Percentiles rank a stretch among this genome's conserved stretches.
These are phyloP conservation scores for Drosophila percnosoma DNA, from an alignment of 2,888 invertebrate species.

Conservation along the genomic window DNA sequence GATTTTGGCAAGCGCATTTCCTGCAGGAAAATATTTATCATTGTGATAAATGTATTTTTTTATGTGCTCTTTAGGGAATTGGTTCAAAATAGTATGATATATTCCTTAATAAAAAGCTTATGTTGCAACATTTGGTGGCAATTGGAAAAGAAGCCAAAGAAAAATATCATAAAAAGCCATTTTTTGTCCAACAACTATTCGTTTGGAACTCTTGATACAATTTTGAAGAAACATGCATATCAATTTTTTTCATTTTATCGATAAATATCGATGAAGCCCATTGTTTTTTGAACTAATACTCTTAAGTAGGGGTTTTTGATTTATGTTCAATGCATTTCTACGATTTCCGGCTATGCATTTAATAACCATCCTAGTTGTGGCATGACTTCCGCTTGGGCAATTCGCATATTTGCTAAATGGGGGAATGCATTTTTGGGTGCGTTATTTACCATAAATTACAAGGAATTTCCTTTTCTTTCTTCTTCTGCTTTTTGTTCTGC, in stretches of 20 bases:
- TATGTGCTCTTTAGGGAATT: neutral
- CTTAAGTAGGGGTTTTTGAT: neutral
- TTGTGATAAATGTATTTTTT: neutral
- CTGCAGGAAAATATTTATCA: constrained; percentile 14
- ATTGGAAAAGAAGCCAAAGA: too few relatives aligned
- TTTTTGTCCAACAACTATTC: too few relatives aligned
- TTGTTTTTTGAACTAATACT: neutral
- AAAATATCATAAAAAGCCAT: too few relatives aligned
- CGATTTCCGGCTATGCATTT: constrained; percentile 23
- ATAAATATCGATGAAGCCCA: neutral
- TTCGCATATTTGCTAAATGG: constrained; percentile 47
- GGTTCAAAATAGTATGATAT: neutral
- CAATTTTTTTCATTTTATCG: neutral
- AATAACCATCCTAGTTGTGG: constrained; percentile 23
- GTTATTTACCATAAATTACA: constrained; percentile 62
- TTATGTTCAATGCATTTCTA: constrained; percentile 27
- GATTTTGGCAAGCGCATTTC: constrained; percentile 24
- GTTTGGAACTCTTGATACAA: too few relatives aligned
- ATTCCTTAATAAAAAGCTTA: neutral
- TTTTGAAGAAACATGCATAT: too few relatives aligned
- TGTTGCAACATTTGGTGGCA: neutral
- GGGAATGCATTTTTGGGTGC: constrained; percentile 37
- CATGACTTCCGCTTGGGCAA: constrained; percentile 1
- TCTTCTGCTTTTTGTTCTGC: constrained; percentile 3
- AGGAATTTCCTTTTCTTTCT: constrained; percentile 36